Evolutionary conservation across 2,888 invertebrate species (phyloP).

Genomic region (Agriotes lineatus): DNA sequence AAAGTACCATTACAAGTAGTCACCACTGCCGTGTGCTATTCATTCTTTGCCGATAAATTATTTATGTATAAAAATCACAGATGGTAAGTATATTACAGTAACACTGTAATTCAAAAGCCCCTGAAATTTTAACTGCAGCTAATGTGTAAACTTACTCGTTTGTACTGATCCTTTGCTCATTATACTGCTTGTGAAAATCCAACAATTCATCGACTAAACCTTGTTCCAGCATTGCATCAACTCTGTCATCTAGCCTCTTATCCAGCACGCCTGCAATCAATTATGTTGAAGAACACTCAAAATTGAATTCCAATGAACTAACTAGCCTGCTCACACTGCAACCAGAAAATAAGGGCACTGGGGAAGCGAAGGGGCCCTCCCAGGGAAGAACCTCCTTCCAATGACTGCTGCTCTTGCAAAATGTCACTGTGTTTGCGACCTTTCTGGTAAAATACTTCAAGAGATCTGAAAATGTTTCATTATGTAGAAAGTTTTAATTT

Average conservation of each 20-base stretch:
- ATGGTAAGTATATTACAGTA: too few relatives aligned
- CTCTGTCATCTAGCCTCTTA: slow-evolving; percentile 78
- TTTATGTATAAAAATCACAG: too few relatives aligned
- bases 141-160: slow-evolving; percentile 66
- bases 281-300: too few relatives aligned
- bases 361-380: slow-evolving; percentile 83
- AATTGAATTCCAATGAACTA: slow-evolving; percentile 12
- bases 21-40: too few relatives aligned
- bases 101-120: too few relatives aligned
- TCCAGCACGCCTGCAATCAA: slow-evolving; percentile 71
- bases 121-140: too few relatives aligned
- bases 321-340: too few relatives aligned
- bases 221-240: slow-evolving; percentile 83
- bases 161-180: slow-evolving; percentile 68
- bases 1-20: too few relatives aligned
- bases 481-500: too few relatives aligned
- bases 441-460: slow-evolving; percentile 80
- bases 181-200: slow-evolving; percentile 80
- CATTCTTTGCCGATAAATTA: too few relatives aligned
- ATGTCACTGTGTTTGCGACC: slow-evolving; percentile 80
- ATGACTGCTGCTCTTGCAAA: slow-evolving; percentile 74
- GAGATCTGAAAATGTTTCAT: slow-evolving; percentile 70
- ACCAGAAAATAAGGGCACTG: slow-evolving; percentile 69
- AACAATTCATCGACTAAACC: slow-evolving; percentile 84
- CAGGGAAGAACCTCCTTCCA: slow-evolving; percentile 72